phyloP scores from a whole-genome alignment of 1,140 invertebrate species.

The Charaxes varanes region DNA sequence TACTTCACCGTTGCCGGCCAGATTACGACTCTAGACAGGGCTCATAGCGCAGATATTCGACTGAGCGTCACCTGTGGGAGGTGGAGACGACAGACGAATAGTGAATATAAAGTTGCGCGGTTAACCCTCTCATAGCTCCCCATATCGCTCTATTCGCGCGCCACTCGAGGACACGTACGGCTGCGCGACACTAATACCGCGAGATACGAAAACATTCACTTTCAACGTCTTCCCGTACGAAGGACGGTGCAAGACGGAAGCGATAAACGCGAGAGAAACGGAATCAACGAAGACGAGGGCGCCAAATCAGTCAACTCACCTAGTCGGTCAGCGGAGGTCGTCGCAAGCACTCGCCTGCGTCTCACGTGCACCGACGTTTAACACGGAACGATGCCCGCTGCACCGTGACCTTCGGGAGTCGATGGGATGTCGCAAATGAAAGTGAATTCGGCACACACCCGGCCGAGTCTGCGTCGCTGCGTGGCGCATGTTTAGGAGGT shows the following conservation, averaged over 20 bases:
- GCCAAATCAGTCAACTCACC: slow-evolving; percentile 60
- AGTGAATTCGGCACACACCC: slow-evolving; percentile 68
- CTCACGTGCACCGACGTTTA: slow-evolving; percentile 31
- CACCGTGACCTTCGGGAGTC: slow-evolving; percentile 70
- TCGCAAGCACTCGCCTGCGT: slow-evolving; percentile 39
- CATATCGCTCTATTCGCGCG: slow-evolving; percentile 20
- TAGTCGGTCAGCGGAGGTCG: slow-evolving; percentile 59
- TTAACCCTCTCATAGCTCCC: slow-evolving; percentile 42
- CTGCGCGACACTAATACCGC: slow-evolving; percentile 29
- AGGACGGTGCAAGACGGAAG: slow-evolving; percentile 47
- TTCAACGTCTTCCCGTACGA: slow-evolving; percentile 48
- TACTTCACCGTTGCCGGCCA: slow-evolving; percentile 5
- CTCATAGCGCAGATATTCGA: slow-evolving; percentile 29
- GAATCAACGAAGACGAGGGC: slow-evolving; percentile 44
- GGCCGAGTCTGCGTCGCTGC: slow-evolving; percentile 68
- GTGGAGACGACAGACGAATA: slow-evolving; percentile 31
- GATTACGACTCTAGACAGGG: slow-evolving; percentile 19
- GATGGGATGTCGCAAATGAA: slow-evolving; percentile 72
- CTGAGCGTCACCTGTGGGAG: slow-evolving; percentile 28
- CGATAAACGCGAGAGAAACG: slow-evolving; percentile 57
- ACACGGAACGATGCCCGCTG: slow-evolving; percentile 26
- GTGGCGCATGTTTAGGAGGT: slow-evolving; percentile 73
- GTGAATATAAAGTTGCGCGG: slow-evolving; percentile 49
- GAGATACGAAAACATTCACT: slow-evolving; percentile 40
- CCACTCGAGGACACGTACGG: slow-evolving; percentile 23